phyloP scores from a whole-genome alignment of 92 coral and sea anemone species.

The Desmophyllum pertusum region DNA sequence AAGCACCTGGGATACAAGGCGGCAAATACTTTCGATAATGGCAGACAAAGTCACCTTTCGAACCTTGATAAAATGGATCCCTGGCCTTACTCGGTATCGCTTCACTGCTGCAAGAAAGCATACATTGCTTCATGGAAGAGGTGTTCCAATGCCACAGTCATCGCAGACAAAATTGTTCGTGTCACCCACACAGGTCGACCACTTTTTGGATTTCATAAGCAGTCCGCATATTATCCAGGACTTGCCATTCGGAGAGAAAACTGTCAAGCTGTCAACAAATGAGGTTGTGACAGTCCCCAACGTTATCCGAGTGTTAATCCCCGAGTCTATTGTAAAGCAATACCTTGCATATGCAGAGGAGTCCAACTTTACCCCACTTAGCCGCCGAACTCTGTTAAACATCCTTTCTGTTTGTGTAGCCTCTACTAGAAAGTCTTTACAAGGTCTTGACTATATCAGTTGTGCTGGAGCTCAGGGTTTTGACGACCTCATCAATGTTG shows the following conservation, averaged over 20 bases:
- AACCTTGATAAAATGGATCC: slow-evolving; percentile 51
- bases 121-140: slow-evolving; percentile 44
- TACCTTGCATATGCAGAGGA: slow-evolving; percentile 53
- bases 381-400: slow-evolving; percentile 51
- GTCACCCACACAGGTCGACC: slow-evolving; percentile 56
- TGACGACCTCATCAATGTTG: slow-evolving; percentile 54
- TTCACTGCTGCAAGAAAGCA: slow-evolving; percentile 49
- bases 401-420: slow-evolving; percentile 56
- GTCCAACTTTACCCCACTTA: slow-evolving; percentile 49
- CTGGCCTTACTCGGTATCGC: slow-evolving; percentile 44
- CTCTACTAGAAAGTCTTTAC: slow-evolving; percentile 59
- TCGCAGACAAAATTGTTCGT: slow-evolving; percentile 52
- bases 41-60: slow-evolving; percentile 36
- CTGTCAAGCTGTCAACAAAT: slow-evolving; percentile 42
- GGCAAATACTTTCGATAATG: slow-evolving; percentile 43
- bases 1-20: slow-evolving; percentile 39
- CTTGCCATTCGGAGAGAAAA: slow-evolving; percentile 57
- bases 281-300: slow-evolving; percentile 58
- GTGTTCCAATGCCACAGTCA: slow-evolving; percentile 34
- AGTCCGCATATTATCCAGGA: slow-evolving; percentile 65
- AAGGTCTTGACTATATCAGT: slow-evolving; percentile 61
- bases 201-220: slow-evolving; percentile 61
- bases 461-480: slow-evolving; percentile 62
- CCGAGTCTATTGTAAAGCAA: slow-evolving; percentile 59
- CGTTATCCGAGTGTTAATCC: slow-evolving; percentile 57